Conservation (phyloP, 2,797 vertebrate species). For the Mionectes olivaceus region DNA sequence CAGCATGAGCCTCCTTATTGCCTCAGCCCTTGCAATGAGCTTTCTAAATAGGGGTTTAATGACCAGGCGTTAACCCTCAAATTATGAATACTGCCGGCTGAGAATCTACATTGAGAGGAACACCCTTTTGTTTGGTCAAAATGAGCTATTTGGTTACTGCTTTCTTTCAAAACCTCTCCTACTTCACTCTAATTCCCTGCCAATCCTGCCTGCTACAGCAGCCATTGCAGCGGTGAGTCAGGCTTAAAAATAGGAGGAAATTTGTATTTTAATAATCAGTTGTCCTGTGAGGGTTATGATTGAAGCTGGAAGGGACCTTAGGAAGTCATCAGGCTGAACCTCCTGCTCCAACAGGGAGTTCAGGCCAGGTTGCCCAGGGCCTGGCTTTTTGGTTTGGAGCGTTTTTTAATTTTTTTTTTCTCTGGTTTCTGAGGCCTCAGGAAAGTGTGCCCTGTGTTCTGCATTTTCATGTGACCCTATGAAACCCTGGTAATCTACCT, state of each 20-base stretch:
- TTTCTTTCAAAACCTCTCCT: neutral
- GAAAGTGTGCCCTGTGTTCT: neutral
- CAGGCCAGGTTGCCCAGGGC: neutral
- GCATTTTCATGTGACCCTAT: neutral
- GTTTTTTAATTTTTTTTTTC: neutral
- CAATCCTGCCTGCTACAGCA: neutral
- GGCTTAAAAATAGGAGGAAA: neutral
- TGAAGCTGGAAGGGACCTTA: neutral
- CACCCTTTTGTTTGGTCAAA: slow-evolving; percentile 1
- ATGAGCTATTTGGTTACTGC: neutral
- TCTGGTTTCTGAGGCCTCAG: neutral
- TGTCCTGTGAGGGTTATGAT: neutral
- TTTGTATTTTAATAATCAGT: neutral
- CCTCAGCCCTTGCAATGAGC: neutral
- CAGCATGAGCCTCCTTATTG: neutral
- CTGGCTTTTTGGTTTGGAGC: neutral
- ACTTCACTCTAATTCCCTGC: neutral
- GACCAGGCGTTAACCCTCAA: neutral
- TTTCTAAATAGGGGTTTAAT: neutral
- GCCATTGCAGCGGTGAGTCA: neutral
- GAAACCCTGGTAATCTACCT: neutral
- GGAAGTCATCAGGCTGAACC: neutral
- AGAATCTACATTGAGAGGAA: neutral
- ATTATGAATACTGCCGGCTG: neutral
- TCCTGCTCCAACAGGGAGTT: neutral